Evolutionary conservation across 1,140 invertebrate species (phyloP).

Genomic region (Diorhabda elongata): DNA sequence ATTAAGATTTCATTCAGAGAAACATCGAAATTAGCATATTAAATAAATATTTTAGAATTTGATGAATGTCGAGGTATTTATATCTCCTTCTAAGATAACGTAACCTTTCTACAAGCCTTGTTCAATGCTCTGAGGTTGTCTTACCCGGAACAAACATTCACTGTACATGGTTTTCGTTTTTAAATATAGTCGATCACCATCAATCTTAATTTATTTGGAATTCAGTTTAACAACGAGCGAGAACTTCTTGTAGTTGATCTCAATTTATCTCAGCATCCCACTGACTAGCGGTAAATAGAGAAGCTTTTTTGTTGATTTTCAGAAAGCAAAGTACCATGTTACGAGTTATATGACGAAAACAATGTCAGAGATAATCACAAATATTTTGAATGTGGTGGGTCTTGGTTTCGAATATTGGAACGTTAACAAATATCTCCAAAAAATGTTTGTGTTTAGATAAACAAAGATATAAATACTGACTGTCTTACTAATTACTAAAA

Average conservation of each 20-base stretch:
- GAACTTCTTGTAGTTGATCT: slow-evolving; percentile 1
- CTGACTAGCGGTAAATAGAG: background rate
- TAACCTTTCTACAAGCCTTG: background rate
- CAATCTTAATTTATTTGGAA: background rate
- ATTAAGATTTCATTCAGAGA: background rate
- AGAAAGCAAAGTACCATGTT: background rate
- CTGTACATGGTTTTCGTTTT: slow-evolving; percentile 2
- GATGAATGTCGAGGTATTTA: background rate
- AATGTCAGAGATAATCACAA: background rate
- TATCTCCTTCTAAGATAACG: background rate
- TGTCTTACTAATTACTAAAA: no score
- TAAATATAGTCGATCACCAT: background rate
- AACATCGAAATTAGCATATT: background rate
- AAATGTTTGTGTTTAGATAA: no score
- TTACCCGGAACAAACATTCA: background rate
- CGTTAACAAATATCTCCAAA: no score
- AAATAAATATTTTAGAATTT: background rate
- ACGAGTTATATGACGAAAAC: no score
- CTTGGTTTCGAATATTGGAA: background rate
- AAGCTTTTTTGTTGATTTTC: background rate
- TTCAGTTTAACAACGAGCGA: background rate
- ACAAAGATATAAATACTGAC: no score
- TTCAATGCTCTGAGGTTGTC: background rate
- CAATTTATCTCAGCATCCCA: slow-evolving; percentile 2
- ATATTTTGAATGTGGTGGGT: background rate